A percentile compares a stretch with the other conserved stretches of the same genome.
These are phyloP conservation scores for Dicrurus megarhynchus DNA, from an alignment of 2,113 vertebrate genomes.

Conservation along the genomic window DNA sequence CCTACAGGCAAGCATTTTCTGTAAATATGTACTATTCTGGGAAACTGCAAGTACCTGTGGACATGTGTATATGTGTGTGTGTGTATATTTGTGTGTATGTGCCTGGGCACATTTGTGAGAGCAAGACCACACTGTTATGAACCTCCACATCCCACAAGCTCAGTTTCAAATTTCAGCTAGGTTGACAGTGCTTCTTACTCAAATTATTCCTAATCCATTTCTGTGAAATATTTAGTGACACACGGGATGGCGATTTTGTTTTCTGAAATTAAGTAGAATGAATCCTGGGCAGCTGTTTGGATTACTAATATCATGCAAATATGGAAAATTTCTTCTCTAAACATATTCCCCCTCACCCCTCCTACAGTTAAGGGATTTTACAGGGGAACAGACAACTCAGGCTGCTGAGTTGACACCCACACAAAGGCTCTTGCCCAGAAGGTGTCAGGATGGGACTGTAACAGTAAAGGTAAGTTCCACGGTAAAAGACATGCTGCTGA, in stretches of 20 bases:
- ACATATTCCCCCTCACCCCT: background rate
- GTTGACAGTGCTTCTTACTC: background rate
- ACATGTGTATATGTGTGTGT: fast-evolving
- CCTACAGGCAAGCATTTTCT: background rate
- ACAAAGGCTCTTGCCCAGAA: background rate
- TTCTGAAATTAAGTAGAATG: background rate
- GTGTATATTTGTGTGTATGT: fast-evolving
- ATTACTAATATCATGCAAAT: background rate
- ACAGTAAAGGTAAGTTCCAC: background rate
- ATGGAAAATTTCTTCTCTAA: background rate
- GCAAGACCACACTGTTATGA: background rate
- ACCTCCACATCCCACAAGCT: background rate
- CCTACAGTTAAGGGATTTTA: background rate
- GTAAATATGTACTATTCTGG: too few species aligned
- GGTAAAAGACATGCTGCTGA: background rate
- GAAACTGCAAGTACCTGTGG: background rate
- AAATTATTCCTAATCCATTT: background rate
- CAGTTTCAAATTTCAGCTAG: background rate
- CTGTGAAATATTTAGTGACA: background rate
- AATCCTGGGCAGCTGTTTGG: background rate
- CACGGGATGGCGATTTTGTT: background rate
- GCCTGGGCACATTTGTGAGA: background rate
- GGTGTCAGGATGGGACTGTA: background rate
- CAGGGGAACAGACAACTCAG: background rate
- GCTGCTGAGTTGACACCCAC: background rate